Base-by-base conservation (phyloP, 1,140 invertebrate species). In the Ephestia elutella region DNA sequence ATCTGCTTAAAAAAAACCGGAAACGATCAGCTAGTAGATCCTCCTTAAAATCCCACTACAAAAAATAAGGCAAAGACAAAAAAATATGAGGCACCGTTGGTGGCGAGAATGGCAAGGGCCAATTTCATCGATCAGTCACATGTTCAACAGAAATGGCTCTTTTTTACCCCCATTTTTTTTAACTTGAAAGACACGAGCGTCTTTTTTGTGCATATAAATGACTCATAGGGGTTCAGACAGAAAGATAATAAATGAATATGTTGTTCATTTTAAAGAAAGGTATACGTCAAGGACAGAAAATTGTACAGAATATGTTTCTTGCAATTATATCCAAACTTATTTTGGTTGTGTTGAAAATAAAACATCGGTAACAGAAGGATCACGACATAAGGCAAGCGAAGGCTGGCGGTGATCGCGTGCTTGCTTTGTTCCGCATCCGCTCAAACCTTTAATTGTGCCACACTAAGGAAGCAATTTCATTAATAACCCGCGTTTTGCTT, bases 371-470 rank as follows among this genome's bases (percentile, higher is more conserved):
- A 53, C 50, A 53, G 50, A 53, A 35, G 53, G 13, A 54, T 18
- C n/a, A 18, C 75, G 69, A 73, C 84, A 85, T 71, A 81, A 80
- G 82, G 84, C 60, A 82, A 65, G 76, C 81, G 84, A 82, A 64
- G 76, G 78, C 80, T 50, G 56, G 57, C 64, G 58, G 25, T 3
- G 71, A 83, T 86, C 79, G 83, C 83, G 81, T 86, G 81, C 75
- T 69, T 28, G 65, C 68, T 72, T 80, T 78, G 72, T 82, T 80
- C 72, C 78, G 74, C 75, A 80, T 75, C 75, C 65, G 73, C 61
- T 67, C 65, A 69, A 71, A 71, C 67, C 70, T 73, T 75, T 78
- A 78, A 80, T 80, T 75, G 67, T 65, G 61, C 62, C 70, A 68
- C 68, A 73, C 66, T 63, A 59, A 68, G 66, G 59, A 57, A 69